Conservation (phyloP, 2,888 invertebrate genomes). For the Apocheima hispidaria region DNA sequence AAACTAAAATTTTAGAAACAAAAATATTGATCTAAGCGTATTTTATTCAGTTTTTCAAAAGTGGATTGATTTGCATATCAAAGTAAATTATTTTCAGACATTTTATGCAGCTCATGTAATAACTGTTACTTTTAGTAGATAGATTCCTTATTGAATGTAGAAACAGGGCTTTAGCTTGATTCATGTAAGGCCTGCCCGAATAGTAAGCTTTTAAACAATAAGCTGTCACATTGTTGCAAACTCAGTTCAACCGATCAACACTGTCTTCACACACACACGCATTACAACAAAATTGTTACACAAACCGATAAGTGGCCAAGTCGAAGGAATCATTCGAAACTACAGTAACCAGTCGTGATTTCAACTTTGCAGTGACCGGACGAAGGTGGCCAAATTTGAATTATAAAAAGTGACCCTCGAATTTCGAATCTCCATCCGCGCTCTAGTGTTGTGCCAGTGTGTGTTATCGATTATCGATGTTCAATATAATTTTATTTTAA, state of each 20-base stretch:
- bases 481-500: slow-evolving; percentile 67
- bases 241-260: slow-evolving; percentile 43
- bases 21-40: no score
- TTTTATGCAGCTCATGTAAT: no score
- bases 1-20: no score
- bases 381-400: slow-evolving; percentile 81
- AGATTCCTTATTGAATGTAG: no score
- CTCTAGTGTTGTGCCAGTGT: slow-evolving; percentile 77
- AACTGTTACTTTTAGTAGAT: no score
- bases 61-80: no score
- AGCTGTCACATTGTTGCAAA: slow-evolving; percentile 42
- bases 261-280: slow-evolving; percentile 55
- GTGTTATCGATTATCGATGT: slow-evolving; percentile 56
- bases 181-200: no score
- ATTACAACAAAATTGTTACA: slow-evolving; percentile 69
- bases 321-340: slow-evolving; percentile 62
- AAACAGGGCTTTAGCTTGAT: background rate
- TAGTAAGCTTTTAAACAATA: slow-evolving; percentile 5
- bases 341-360: slow-evolving; percentile 82
- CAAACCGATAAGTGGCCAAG: slow-evolving; percentile 67
- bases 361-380: slow-evolving; percentile 85
- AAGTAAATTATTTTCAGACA: no score
- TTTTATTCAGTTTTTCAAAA: no score
- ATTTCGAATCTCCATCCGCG: slow-evolving; percentile 56
- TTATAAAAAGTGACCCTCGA: slow-evolving; percentile 71